phyloP scores from a whole-genome alignment of 2,797 vertebrate genomes.

The Tenualosa ilisha region DNA sequence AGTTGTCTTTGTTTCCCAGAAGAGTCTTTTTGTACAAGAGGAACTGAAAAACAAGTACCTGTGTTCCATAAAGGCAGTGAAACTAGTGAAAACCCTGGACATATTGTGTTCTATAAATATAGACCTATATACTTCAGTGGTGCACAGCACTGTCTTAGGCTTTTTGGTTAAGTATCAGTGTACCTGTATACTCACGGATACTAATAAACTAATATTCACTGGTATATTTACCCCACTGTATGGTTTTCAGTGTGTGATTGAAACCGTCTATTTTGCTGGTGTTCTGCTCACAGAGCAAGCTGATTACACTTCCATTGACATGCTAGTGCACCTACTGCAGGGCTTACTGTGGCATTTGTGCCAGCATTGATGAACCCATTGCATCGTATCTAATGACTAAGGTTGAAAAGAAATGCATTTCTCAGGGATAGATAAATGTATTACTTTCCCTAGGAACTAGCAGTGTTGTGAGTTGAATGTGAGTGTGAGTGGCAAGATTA shows the following conservation, averaged over 20 bases:
- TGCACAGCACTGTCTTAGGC: neutral
- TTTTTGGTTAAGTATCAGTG: no score
- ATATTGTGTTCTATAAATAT: conserved; percentile 19
- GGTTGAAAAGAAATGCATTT: no score
- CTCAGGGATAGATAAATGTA: no score
- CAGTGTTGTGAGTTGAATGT: no score
- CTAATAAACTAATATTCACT: neutral
- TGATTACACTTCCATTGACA: neutral
- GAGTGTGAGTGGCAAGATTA: no score
- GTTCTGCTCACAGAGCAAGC: neutral
- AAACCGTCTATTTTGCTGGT: neutral
- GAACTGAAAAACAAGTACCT: conserved; percentile 4
- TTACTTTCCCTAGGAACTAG: no score
- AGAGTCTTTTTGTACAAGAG: neutral
- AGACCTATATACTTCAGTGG: neutral
- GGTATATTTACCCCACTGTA: neutral
- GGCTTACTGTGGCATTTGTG: neutral
- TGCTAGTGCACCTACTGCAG: no score
- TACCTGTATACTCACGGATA: neutral
- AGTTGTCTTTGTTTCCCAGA: neutral
- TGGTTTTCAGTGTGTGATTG: neutral
- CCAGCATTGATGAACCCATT: neutral
- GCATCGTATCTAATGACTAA: neutral
- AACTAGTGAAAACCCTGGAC: conserved; percentile 21
- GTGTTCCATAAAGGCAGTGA: conserved; percentile 18